These are phyloP conservation scores for Apodemus sylvaticus DNA, from an alignment of 2,113 vertebrate genomes.

Conservation along the genomic window DNA sequence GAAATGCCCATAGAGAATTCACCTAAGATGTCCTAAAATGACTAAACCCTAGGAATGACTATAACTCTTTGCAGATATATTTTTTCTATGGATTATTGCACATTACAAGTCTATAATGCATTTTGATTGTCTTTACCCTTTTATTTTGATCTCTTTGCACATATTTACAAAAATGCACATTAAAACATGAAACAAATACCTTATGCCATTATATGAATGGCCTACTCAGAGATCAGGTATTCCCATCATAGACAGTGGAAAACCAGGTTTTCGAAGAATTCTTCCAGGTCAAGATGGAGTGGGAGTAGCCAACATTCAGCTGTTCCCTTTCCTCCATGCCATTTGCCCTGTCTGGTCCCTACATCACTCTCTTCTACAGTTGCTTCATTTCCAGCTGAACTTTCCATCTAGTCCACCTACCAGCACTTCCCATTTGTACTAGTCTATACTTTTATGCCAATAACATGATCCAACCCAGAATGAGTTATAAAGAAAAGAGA, in stretches of 20 bases:
- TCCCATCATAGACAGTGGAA: background rate
- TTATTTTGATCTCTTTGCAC: background rate
- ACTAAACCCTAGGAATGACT: background rate
- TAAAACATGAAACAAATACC: background rate
- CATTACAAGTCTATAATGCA: background rate
- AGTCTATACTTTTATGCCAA: background rate
- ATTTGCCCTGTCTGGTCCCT: background rate
- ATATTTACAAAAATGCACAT: background rate
- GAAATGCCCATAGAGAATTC: background rate
- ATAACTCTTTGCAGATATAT: background rate
- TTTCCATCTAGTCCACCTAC: background rate
- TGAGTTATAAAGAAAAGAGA: background rate
- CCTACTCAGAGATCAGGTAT: background rate
- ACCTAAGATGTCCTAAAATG: background rate
- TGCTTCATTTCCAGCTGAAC: background rate
- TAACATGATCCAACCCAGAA: background rate
- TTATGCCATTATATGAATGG: background rate
- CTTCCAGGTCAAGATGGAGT: background rate
- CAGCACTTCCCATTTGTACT: background rate
- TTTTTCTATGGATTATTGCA: conserved; percentile 9
- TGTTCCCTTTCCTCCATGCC: too few species aligned
- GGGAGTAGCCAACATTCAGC: background rate
- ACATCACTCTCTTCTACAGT: background rate
- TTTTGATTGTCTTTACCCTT: background rate
- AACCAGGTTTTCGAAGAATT: background rate